Evolutionary conservation across 2,888 invertebrate species (phyloP).

Genomic region (Pseudanteris insignis): DNA sequence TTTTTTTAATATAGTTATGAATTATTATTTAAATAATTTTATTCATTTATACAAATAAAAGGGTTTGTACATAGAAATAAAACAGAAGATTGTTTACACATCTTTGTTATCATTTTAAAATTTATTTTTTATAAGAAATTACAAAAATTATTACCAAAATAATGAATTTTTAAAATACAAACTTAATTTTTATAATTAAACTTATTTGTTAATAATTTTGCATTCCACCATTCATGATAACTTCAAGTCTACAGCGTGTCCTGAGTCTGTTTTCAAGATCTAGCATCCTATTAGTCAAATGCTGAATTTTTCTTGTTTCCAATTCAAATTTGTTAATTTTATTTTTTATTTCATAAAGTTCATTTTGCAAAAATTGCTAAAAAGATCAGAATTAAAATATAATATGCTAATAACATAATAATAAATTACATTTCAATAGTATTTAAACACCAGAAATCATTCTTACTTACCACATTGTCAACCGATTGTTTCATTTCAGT

Average conservation of each 20-base stretch:
- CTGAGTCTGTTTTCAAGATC: conserved; percentile 59
- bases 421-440: no score
- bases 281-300: conserved; percentile 55
- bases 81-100: no score
- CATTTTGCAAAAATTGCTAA: conserved; percentile 60
- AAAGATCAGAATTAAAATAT: no score
- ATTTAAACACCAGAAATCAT: background rate
- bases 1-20: no score
- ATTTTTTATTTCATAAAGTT: conserved; percentile 58
- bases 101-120: no score
- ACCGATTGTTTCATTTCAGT: conserved; percentile 58
- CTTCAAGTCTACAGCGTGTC: conserved; percentile 52
- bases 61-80: conserved; percentile 14
- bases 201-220: conserved; percentile 32
- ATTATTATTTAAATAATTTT: no score
- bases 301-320: conserved; percentile 59
- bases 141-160: no score
- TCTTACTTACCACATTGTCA: conserved; percentile 57
- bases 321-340: conserved; percentile 59
- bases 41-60: no score
- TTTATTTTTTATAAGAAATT: no score
- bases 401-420: no score
- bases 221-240: conserved; percentile 36
- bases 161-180: no score
- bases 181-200: background rate